A percentile compares a stretch with the other conserved stretches of the same genome.
phyloP scores from a whole-genome alignment of 1,140 invertebrate species.

The Cherax quadricarinatus region DNA sequence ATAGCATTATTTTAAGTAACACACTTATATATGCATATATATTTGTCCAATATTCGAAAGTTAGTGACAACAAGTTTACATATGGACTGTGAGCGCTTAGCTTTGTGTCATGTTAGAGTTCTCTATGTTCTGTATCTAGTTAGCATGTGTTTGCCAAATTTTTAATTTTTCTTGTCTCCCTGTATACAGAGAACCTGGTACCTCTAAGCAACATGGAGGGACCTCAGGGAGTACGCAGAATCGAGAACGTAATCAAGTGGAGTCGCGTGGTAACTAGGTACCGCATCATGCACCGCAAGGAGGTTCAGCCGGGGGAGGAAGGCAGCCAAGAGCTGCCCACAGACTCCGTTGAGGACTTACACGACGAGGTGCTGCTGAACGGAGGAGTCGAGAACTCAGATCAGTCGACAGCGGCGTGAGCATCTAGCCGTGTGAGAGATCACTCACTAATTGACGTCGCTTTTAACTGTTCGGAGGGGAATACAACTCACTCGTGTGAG shows the following conservation, averaged over 20 bases:
- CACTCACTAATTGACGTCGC: too few relatives aligned
- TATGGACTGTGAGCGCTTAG: too few relatives aligned
- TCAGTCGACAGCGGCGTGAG: neutral
- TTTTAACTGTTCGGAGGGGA: neutral
- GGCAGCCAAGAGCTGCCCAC: conserved; percentile 31
- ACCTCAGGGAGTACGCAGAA: conserved; percentile 33
- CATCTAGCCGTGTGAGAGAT: too few relatives aligned
- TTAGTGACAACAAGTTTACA: too few relatives aligned
- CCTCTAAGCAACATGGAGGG: conserved; percentile 56
- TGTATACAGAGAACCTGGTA: conserved; percentile 49
- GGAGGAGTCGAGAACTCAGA: conserved; percentile 18
- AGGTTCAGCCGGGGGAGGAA: conserved; percentile 42
- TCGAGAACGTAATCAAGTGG: conserved; percentile 68
- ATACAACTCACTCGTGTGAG: neutral
- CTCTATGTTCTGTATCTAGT: too few relatives aligned
- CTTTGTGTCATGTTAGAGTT: too few relatives aligned
- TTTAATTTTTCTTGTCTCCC: too few relatives aligned
- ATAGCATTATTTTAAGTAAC: too few relatives aligned
- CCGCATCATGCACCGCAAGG: conserved; percentile 55
- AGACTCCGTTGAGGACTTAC: conserved; percentile 39
- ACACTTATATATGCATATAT: too few relatives aligned
- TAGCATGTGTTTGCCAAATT: too few relatives aligned
- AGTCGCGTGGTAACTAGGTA: conserved; percentile 57
- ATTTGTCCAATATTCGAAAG: too few relatives aligned
- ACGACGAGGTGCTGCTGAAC: conserved; percentile 30